Evolutionary conservation across 2,888 invertebrate species (phyloP), one percentile per base, ranked within the genome.

Genomic region (Idaea straminata): DNA sequence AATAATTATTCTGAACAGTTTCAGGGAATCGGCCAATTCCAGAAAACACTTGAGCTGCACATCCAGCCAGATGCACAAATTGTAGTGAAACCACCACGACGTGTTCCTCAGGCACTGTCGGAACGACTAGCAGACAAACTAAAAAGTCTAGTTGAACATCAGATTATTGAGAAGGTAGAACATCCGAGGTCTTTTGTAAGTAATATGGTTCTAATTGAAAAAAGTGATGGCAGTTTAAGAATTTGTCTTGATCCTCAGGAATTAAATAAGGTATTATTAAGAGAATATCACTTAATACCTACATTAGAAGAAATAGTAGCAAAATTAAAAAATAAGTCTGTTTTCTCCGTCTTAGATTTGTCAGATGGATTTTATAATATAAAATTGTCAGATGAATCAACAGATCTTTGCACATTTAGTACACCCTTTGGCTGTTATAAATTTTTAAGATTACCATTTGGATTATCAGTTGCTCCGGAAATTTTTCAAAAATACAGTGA

Each of bases 371-470:
- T 74, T 66, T 71, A 72, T 66, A 74, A 72, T 69, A 71, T 72
- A 38, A 70, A 65, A 61, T 15, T 71, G 7, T 6, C n/a, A 4
- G 61, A 70, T 15, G 13, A 68, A 3, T 73, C 69, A 10, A 71
- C 74, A 1, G 70, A 73, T 47, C 59, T 76, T 6, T 75, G 74
- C 61, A 77, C 76, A 2, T 77, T 75, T 34, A 71, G 7, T 75
- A 74, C 66, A 36, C 72, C 47, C 10, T 47, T 47, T 10, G 47
- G 47, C 47, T 47, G 47, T 10, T 47, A 69, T 65, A 67, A 67
- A 25, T 75, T 70, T 66, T 58, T 73, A 15, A 63, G 72, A 3
- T 38, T 74, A 47, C 75, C 77, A 0, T 76, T 64, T 60, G 73
- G 74, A 0, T 35, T 5, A 67, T 77, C 0, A 72, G 69, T 57